Evolutionary conservation across 2,888 invertebrate species (phyloP).

Genomic region (Camponotus fellah): DNA sequence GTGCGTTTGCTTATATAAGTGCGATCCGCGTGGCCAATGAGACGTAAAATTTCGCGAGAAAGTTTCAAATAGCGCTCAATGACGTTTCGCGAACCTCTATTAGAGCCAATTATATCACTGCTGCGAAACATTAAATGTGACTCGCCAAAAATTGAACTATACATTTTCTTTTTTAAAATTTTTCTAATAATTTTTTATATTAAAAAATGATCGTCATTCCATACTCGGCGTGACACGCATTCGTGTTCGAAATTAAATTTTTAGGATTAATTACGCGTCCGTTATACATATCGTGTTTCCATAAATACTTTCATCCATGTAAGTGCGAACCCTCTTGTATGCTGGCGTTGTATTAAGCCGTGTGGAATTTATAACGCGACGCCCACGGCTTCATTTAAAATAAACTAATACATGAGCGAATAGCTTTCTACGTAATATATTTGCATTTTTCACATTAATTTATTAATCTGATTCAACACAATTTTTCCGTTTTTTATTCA

Average conservation of each 20-base stretch:
- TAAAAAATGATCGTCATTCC: not conserved
- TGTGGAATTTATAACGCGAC: conserved; percentile 55
- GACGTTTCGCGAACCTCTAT: conserved; percentile 9
- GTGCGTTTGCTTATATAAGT: conserved; percentile 44
- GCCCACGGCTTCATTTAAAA: conserved; percentile 55
- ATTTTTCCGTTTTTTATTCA: not conserved
- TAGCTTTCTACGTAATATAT: conserved; percentile 38
- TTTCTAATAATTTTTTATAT: not conserved
- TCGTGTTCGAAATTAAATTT: conserved; percentile 41
- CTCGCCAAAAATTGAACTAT: not conserved
- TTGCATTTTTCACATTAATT: conserved; percentile 35
- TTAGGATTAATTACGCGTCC: conserved; percentile 46
- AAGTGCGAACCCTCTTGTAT: conserved; percentile 51
- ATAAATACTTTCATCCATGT: conserved; percentile 56
- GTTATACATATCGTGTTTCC: conserved; percentile 45
- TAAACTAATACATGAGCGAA: conserved; percentile 47
- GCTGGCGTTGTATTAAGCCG: conserved; percentile 51
- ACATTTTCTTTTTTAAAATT: conserved; percentile 6
- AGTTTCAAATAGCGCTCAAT: conserved; percentile 2
- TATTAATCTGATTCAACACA: conserved; percentile 20
- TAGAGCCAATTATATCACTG: conserved; percentile 30
- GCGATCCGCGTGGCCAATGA: conserved; percentile 9
- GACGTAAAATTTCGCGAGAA: conserved; percentile 27
- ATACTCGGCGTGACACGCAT: not conserved
- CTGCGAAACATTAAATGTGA: conserved; percentile 10